These are phyloP conservation scores for Protophormia terraenovae DNA, from an alignment of 2,888 invertebrate species.

Conservation along the genomic window DNA sequence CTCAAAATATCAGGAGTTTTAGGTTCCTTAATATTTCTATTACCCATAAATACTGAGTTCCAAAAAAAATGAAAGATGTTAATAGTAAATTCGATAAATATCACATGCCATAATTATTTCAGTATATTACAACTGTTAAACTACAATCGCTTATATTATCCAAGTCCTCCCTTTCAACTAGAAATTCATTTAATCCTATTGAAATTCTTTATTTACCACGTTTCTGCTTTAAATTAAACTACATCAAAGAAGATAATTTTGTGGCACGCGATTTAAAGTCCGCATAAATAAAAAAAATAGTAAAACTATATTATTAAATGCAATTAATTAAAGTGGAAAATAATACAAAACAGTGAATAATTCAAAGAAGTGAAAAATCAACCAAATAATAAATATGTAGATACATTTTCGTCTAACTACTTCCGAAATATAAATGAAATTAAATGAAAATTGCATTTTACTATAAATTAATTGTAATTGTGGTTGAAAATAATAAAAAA, in stretches of 20 bases:
- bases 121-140: too few relatives aligned
- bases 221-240: background rate
- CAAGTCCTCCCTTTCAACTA: background rate
- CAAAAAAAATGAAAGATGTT: too few relatives aligned
- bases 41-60: too few relatives aligned
- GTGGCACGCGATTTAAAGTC: slow-evolving; percentile 41
- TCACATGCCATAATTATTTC: too few relatives aligned
- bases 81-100: too few relatives aligned
- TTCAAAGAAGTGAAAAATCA: background rate
- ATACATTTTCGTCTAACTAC: slow-evolving; percentile 10
- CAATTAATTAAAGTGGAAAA: slow-evolving; percentile 27
- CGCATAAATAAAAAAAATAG: slow-evolving; percentile 3
- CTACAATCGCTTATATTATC: too few relatives aligned
- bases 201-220: background rate
- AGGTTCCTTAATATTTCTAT: too few relatives aligned
- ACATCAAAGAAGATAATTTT: slow-evolving; percentile 17
- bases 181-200: background rate
- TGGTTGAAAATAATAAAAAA: background rate
- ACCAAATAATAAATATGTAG: background rate
- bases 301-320: slow-evolving; percentile 35
- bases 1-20: too few relatives aligned
- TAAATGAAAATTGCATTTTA: slow-evolving; percentile 9
- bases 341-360: background rate
- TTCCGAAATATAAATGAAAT: slow-evolving; percentile 45
- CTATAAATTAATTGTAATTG: slow-evolving; percentile 28